Percentiles rank a stretch among this genome's conserved stretches.
These are phyloP conservation scores for Chesias legatella DNA, from an alignment of 2,888 invertebrate genomes.

Conservation along the genomic window DNA sequence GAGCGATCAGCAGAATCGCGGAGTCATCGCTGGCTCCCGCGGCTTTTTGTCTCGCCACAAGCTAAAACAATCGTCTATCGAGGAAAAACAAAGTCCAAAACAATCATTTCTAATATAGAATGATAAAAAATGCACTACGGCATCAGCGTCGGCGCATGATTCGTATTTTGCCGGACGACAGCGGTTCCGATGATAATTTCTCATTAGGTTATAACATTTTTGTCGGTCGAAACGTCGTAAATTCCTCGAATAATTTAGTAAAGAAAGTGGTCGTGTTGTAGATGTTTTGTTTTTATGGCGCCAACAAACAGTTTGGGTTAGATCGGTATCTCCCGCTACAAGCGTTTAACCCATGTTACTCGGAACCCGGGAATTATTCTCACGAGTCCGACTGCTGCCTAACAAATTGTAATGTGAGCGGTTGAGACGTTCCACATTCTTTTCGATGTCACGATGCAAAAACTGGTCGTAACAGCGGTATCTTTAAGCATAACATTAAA, in stretches of 20 bases:
- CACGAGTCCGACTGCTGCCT: slow-evolving; percentile 61
- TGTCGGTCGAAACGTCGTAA: slow-evolving; percentile 75
- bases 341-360: slow-evolving; percentile 79
- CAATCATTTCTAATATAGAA: slow-evolving; percentile 62
- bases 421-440: slow-evolving; percentile 47
- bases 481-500: slow-evolving; percentile 14
- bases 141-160: slow-evolving; percentile 54
- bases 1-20: slow-evolving; percentile 51
- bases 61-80: slow-evolving; percentile 69
- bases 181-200: slow-evolving; percentile 75
- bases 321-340: slow-evolving; percentile 77
- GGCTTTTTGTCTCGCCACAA: slow-evolving; percentile 51
- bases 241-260: slow-evolving; percentile 78
- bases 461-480: slow-evolving; percentile 8
- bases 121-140: slow-evolving; percentile 62
- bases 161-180: slow-evolving; percentile 67
- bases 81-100: slow-evolving; percentile 59
- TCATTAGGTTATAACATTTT: slow-evolving; percentile 79
- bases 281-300: slow-evolving; percentile 80
- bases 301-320: slow-evolving; percentile 74
- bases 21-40: slow-evolving; percentile 69
- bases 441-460: slow-evolving; percentile 27
- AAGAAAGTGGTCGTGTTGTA: slow-evolving; percentile 75
- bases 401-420: slow-evolving; percentile 68
- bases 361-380: slow-evolving; percentile 71